phyloP scores from a whole-genome alignment of 2,888 invertebrate species.

The Pandemis cinnamomeana region DNA sequence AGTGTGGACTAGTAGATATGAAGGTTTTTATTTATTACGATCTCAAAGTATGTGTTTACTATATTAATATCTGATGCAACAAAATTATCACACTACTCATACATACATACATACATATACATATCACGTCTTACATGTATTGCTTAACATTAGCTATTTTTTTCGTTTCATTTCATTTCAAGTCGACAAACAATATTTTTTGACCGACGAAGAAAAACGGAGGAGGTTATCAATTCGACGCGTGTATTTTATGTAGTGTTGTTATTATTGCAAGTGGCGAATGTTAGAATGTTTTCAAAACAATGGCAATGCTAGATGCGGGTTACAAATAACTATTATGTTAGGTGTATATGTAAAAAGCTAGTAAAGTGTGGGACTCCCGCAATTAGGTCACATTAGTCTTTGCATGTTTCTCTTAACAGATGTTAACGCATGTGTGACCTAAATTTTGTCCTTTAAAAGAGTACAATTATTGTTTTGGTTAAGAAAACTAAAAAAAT shows the following conservation, averaged over 20 bases:
- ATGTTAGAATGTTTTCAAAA: not conserved
- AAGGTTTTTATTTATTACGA: not conserved
- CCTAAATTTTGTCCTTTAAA: conserved; percentile 18
- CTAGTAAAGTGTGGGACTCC: conserved; percentile 19
- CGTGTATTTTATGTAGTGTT: not conserved
- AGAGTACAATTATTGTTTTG: conserved; percentile 21
- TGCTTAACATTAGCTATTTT: too few species aligned
- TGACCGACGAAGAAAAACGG: too few species aligned
- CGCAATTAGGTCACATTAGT: conserved; percentile 30
- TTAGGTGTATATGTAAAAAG: not conserved
- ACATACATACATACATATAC: too few species aligned
- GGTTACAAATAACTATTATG: not conserved
- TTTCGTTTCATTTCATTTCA: too few species aligned
- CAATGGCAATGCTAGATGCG: not conserved
- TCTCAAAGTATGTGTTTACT: not conserved
- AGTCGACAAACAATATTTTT: too few species aligned
- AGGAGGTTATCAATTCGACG: too few species aligned
- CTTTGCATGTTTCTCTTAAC: conserved; percentile 13
- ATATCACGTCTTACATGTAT: too few species aligned
- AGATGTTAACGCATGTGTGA: conserved; percentile 35
- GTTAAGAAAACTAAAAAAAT: conserved; percentile 3
- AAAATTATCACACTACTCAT: not conserved
- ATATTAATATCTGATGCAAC: not conserved
- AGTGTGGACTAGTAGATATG: not conserved
- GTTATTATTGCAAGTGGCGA: not conserved